phyloP scores from a whole-genome alignment of 2,888 invertebrate species.

The Phyllotreta cruciferae region DNA sequence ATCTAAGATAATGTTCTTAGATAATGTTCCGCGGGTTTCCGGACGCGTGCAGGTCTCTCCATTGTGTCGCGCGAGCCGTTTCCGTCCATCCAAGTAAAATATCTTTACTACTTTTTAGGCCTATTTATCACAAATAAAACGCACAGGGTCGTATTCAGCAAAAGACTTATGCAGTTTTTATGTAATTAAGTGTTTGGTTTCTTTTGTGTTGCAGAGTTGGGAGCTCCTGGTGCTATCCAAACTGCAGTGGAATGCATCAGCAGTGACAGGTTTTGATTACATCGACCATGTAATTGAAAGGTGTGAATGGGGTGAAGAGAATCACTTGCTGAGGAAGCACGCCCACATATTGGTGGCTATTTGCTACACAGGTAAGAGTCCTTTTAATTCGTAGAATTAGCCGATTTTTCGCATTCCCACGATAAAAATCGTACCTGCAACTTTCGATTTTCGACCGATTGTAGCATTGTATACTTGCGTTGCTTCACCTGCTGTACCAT shows the following conservation, averaged over 20 bases:
- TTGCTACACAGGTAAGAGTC: constrained; percentile 74
- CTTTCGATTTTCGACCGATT: constrained; percentile 13
- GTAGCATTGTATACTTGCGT: too few relatives aligned
- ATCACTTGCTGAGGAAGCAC: constrained; percentile 72
- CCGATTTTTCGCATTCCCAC: not conserved
- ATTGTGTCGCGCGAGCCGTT: not conserved
- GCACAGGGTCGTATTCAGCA: too few relatives aligned
- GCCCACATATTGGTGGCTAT: constrained; percentile 79
- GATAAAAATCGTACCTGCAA: constrained; percentile 5
- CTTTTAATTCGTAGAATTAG: constrained; percentile 22
- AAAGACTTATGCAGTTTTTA: too few relatives aligned
- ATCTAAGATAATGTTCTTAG: constrained; percentile 16
- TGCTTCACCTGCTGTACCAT: too few relatives aligned
- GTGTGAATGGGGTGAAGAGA: constrained; percentile 67
- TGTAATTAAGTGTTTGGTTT: too few relatives aligned
- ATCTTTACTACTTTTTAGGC: too few relatives aligned
- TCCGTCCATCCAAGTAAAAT: too few relatives aligned
- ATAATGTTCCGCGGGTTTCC: constrained; percentile 5
- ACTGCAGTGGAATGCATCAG: constrained; percentile 81
- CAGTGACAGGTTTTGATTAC: constrained; percentile 83
- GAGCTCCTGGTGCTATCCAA: constrained; percentile 78
- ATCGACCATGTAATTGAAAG: constrained; percentile 79
- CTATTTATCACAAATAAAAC: too few relatives aligned
- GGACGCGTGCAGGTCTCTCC: constrained; percentile 8
- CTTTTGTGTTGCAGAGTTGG: constrained; percentile 79